Evolutionary conservation across 2,797 vertebrate genomes (phyloP), one percentile per base, ranked within the genome.

Genomic region (Pangasius djambal): DNA sequence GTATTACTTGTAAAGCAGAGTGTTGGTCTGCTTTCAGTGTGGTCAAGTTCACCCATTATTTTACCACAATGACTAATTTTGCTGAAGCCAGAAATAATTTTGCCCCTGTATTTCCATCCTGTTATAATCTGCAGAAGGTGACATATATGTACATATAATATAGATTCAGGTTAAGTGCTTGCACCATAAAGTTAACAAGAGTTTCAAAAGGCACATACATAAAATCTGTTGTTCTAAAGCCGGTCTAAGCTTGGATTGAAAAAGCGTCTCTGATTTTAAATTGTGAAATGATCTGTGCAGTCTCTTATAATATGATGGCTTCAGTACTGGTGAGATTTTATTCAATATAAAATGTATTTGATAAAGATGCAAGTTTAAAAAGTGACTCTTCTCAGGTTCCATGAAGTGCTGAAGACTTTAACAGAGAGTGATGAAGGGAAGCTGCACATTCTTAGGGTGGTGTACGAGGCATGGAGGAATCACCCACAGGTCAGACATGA

Each of bases 361-460:
- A 40, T 75, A 28, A 75, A 28, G 12, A 28, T 28, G 12, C 22
- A 55, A 34, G 50, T 55, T 55, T 34, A 31, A 55, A 55, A 55
- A 55, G 15, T 31, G 48, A 0, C 10, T 22, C n/a, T 28, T 86
- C 48, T 8, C 95, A 99, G 98, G 95, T 99, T 99, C 94, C 98
- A 99, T 70, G 98, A 99, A 93, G 97, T 99, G 91, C 96, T 99
- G 93, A 99, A 99, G 96, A 93, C 90, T 0, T 95, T 99, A 91
- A 97, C 98, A 5, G 98, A 99, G 81, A 97, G 95, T 18, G 98
- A 99, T 79, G 98, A 99, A 92, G 99, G 99, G 44, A 99, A 99
- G 88, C 96, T 99, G 83, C 98, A 99, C 89, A 96, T 99, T 91
- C 96, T 99, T 6, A 97, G 97, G 90, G 98, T 99, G 90, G 96